Conservation (phyloP, 2,888 invertebrate species). For the Caenorhabditis angaria region DNA sequence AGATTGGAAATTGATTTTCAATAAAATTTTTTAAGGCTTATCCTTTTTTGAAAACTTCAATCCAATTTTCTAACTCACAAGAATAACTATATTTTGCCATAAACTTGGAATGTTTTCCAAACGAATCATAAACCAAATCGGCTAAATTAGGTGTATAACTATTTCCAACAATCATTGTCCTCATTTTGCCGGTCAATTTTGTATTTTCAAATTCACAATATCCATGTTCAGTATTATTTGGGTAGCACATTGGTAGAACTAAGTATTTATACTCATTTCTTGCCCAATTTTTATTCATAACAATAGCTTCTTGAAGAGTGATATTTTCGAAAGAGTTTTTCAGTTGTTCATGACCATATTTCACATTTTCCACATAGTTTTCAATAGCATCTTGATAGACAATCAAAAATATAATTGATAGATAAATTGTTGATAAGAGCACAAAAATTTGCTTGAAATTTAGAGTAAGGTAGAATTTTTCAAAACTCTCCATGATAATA, state of each 20-base stretch:
- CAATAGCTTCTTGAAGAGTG: slow-evolving; percentile 36
- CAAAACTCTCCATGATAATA: slow-evolving; percentile 32
- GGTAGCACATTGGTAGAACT: slow-evolving; percentile 38
- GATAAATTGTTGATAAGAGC: slow-evolving; percentile 29
- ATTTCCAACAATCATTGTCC: slow-evolving; percentile 41
- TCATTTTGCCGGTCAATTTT: slow-evolving; percentile 31
- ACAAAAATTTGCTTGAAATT: slow-evolving; percentile 10
- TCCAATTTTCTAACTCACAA: slow-evolving; percentile 23
- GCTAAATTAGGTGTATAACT: slow-evolving; percentile 45
- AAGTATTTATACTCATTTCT: slow-evolving; percentile 40
- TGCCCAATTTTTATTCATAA: slow-evolving; percentile 43
- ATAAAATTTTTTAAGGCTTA: not conserved
- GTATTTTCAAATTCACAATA: slow-evolving; percentile 38
- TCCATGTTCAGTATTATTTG: slow-evolving; percentile 45
- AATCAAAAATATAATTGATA: slow-evolving; percentile 7
- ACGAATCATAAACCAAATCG: slow-evolving; percentile 33
- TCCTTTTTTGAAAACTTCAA: too few species aligned
- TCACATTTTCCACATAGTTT: slow-evolving; percentile 12
- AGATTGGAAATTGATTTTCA: not conserved
- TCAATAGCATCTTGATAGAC: not conserved
- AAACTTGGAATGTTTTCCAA: slow-evolving; percentile 29
- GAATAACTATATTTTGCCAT: slow-evolving; percentile 44
- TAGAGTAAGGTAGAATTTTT: slow-evolving; percentile 43
- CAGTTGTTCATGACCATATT: slow-evolving; percentile 27
- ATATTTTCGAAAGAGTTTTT: slow-evolving; percentile 28